Evolutionary conservation across 2,797 vertebrate genomes (phyloP).

Genomic region (Okamejei kenojei): DNA sequence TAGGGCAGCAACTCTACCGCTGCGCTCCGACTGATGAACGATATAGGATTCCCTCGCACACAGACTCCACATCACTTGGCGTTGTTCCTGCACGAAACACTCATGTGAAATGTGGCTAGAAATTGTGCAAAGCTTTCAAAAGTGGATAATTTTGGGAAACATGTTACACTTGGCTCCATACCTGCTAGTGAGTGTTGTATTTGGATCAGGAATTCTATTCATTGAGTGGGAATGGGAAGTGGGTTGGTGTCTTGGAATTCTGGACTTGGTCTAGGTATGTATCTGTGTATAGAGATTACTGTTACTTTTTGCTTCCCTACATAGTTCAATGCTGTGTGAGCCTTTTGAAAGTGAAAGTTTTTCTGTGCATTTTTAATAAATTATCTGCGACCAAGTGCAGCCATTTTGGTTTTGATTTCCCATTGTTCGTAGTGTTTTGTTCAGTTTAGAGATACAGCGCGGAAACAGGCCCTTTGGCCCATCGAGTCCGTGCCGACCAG

Average conservation of each 20-base stretch:
- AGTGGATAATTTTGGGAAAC: slow-evolving; percentile 17
- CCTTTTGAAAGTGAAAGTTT: not conserved
- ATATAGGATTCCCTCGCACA: too few species aligned
- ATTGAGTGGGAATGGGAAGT: slow-evolving; percentile 23
- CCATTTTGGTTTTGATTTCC: too few species aligned
- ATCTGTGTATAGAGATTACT: slow-evolving; percentile 10
- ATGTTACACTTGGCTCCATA: slow-evolving; percentile 7
- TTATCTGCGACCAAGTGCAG: not conserved
- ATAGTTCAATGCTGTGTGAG: not conserved
- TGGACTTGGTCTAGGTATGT: not conserved
- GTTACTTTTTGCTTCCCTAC: not conserved
- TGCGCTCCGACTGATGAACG: too few species aligned
- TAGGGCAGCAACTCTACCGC: too few species aligned
- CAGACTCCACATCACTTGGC: not conserved
- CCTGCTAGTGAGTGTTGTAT: not conserved
- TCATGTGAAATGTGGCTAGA: not conserved
- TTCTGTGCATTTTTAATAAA: not conserved
- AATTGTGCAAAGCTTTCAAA: slow-evolving; percentile 5
- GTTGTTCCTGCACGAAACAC: not conserved
- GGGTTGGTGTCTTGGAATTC: not conserved
- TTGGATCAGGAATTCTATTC: slow-evolving; percentile 24
- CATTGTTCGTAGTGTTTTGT: too few species aligned
- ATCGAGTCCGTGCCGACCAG: too few species aligned
- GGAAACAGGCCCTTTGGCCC: too few species aligned
- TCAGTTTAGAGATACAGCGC: too few species aligned